Percentiles rank a stretch among this genome's conserved stretches.
These are phyloP conservation scores for Zenarchopterus dispar DNA, from an alignment of 2,797 vertebrate species.

Conservation along the genomic window DNA sequence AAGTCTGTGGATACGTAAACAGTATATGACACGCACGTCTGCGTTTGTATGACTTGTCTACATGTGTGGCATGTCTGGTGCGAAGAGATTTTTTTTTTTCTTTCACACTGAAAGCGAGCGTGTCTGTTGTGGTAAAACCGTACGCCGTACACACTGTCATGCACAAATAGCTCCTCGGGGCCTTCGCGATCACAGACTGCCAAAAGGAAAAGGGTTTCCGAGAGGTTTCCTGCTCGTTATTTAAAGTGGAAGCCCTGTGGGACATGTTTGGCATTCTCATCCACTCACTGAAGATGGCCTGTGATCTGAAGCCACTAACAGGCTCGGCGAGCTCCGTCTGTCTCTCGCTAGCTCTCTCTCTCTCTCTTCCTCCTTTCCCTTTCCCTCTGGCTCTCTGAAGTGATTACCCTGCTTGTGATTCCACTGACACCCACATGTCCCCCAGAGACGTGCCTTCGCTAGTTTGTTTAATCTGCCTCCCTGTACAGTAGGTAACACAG, in stretches of 20 bases:
- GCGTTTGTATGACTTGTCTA: constrained; percentile 42
- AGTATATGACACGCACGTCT: constrained; percentile 42
- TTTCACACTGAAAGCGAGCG: constrained; percentile 11
- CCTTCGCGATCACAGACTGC: constrained; percentile 72
- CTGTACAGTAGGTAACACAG: constrained; percentile 76
- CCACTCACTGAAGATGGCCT: constrained; percentile 79
- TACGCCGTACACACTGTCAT: constrained; percentile 47
- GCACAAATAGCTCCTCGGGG: constrained; percentile 74
- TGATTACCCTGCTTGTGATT: constrained; percentile 84
- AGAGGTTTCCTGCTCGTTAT: constrained; percentile 77
- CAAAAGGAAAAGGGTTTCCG: constrained; percentile 81
- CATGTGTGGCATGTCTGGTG: constrained; percentile 64
- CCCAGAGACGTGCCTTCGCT: constrained; percentile 76
- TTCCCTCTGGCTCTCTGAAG: constrained; percentile 78
- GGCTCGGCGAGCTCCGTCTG: constrained; percentile 59
- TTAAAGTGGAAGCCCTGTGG: constrained; percentile 76
- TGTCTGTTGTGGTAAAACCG: constrained; percentile 25
- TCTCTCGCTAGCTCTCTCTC: constrained; percentile 26
- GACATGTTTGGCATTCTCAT: constrained; percentile 81
- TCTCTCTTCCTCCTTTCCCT: constrained; percentile 62
- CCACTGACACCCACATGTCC: constrained; percentile 80
- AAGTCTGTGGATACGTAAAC: constrained; percentile 28
- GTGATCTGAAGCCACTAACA: constrained; percentile 80
- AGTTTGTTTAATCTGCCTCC: constrained; percentile 82
- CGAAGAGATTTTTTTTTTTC: constrained; percentile 27